These are phyloP conservation scores for Atlantisia rogersi DNA, from an alignment of 2,113 vertebrate genomes.

Conservation along the genomic window DNA sequence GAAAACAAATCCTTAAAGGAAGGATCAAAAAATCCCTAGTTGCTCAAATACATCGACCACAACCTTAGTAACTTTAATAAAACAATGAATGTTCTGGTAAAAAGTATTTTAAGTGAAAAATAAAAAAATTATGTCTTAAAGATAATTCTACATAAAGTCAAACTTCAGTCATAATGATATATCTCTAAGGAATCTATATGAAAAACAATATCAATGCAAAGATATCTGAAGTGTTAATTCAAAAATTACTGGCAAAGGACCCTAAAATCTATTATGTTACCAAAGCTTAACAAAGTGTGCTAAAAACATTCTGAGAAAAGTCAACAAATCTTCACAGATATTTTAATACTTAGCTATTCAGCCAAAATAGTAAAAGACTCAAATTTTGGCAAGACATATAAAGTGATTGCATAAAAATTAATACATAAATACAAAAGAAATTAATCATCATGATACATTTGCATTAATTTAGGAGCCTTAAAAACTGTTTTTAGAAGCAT, in stretches of 20 bases:
- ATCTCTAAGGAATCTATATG: neutral
- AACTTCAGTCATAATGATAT: neutral
- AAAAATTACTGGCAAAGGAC: neutral
- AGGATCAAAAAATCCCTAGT: neutral
- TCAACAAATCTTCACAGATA: neutral
- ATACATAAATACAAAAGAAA: neutral
- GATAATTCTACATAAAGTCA: neutral
- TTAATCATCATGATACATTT: neutral
- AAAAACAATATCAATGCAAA: neutral
- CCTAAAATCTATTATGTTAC: neutral
- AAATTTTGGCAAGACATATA: neutral
- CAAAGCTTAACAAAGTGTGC: neutral
- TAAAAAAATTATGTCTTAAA: neutral
- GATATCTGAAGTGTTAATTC: neutral
- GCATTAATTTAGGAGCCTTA: neutral
- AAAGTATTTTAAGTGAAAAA: neutral
- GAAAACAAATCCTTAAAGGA: neutral
- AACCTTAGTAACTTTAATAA: neutral
- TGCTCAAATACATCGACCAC: neutral
- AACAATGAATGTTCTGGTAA: neutral
- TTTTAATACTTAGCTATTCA: neutral
- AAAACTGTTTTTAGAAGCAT: neutral
- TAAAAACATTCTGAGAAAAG: neutral
- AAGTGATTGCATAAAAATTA: neutral
- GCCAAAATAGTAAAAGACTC: neutral